phyloP scores from a whole-genome alignment of 2,888 invertebrate species.

The Sinhomidia bicolor region DNA sequence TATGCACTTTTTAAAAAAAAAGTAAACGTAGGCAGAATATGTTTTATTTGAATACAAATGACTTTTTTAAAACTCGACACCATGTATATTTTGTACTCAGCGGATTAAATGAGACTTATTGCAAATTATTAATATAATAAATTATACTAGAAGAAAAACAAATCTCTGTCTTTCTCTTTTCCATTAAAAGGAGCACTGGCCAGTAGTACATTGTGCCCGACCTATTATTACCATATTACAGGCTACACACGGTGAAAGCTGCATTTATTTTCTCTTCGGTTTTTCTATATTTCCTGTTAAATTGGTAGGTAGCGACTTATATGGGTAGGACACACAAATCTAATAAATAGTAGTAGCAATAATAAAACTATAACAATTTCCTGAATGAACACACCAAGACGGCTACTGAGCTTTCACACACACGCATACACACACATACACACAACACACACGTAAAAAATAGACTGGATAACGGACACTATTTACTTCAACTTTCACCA shows the following conservation, averaged over 20 bases:
- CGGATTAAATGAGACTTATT: neutral
- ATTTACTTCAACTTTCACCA: neutral
- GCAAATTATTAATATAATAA: neutral
- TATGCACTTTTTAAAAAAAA: neutral
- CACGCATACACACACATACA: conserved; percentile 21
- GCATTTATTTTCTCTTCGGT: too few relatives aligned
- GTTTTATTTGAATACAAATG: too few relatives aligned
- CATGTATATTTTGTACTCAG: neutral
- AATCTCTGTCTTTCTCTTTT: neutral
- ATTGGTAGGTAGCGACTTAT: neutral
- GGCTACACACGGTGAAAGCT: too few relatives aligned
- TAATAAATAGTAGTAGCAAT: neutral
- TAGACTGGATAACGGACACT: neutral
- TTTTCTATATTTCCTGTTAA: too few relatives aligned
- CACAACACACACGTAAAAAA: neutral
- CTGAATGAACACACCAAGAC: conserved; percentile 57
- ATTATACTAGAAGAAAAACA: neutral
- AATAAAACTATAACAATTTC: conserved; percentile 62
- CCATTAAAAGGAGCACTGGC: too few relatives aligned
- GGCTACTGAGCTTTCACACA: neutral
- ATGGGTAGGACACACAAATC: neutral
- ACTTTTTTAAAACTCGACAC: too few relatives aligned
- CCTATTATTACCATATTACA: too few relatives aligned
- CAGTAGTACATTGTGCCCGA: too few relatives aligned
- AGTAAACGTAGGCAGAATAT: too few relatives aligned